phyloP scores from a whole-genome alignment of 2,113 vertebrate genomes.

The Tachysurus vachellii region DNA sequence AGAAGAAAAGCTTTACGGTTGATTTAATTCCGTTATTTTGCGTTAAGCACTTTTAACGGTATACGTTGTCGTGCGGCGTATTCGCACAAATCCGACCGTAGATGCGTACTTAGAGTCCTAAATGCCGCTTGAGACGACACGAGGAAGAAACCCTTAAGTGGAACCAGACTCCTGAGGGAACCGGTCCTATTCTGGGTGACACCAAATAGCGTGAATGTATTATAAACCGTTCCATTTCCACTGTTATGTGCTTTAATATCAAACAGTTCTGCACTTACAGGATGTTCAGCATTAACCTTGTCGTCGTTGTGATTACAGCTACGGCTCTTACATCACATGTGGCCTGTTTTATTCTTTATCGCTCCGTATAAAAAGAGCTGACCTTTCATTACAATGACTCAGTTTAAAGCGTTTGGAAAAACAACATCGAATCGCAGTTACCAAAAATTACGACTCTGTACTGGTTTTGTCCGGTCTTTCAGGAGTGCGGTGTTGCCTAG shows the following conservation, averaged over 20 bases:
- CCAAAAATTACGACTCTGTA: slow-evolving; percentile 15
- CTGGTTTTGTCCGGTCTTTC: slow-evolving; percentile 16
- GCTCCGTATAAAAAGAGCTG: background rate
- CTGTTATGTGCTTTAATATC: background rate
- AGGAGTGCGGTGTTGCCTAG: slow-evolving; percentile 41
- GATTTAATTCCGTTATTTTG: background rate
- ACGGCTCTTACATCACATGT: background rate
- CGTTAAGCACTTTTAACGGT: background rate
- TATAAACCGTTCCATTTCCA: background rate
- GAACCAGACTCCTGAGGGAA: background rate
- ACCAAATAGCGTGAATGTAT: background rate
- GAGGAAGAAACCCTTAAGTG: background rate
- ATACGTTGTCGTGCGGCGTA: background rate
- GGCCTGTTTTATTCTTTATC: background rate
- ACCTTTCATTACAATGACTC: background rate
- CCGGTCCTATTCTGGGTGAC: background rate
- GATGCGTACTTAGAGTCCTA: background rate
- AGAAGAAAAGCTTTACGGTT: background rate
- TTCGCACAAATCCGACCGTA: background rate
- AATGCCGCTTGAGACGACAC: background rate
- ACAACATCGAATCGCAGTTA: slow-evolving; percentile 7
- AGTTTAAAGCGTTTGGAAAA: background rate
- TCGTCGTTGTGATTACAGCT: background rate
- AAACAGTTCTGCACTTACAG: background rate
- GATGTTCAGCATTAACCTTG: no score